Conservation (phyloP, 2,888 invertebrate genomes). For the Machimus atricapillus region DNA sequence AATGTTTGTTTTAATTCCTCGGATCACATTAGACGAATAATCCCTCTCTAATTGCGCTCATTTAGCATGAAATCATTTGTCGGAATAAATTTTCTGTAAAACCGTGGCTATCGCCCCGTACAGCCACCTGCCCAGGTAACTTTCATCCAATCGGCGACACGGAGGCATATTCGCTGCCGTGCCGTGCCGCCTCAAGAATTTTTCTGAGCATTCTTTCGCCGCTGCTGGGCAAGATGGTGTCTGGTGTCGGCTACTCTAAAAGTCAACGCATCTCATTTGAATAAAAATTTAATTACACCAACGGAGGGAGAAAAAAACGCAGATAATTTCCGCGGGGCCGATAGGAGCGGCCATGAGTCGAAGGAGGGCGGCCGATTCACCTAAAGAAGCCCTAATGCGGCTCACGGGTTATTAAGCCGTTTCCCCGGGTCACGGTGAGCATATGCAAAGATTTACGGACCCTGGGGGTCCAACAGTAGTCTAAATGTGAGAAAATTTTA, state of each 20-base stretch:
- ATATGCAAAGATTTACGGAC: not conserved
- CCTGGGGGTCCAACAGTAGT: conserved; percentile 4
- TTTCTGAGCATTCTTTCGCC: not conserved
- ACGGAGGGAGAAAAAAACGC: not conserved
- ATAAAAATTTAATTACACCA: conserved; percentile 45
- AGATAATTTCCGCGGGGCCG: conserved; percentile 21
- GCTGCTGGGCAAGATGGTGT: not conserved
- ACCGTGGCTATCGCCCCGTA: not conserved
- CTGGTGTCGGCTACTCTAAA: conserved; percentile 31
- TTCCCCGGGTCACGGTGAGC: not conserved
- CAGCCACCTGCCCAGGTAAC: not conserved
- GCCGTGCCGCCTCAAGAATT: conserved; percentile 1
- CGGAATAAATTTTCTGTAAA: conserved; percentile 45
- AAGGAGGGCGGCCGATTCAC: not conserved
- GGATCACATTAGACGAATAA: conserved; percentile 35
- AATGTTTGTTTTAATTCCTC: conserved; percentile 30
- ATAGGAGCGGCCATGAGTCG: not conserved
- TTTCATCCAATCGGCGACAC: not conserved
- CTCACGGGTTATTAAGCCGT: conserved; percentile 19
- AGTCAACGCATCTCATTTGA: conserved; percentile 42
- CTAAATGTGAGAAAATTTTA: conserved; percentile 34
- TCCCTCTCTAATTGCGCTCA: conserved; percentile 39
- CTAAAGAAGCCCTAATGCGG: conserved; percentile 4
- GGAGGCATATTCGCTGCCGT: not conserved
- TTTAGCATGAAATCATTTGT: conserved; percentile 47